Conservation (phyloP, 2,888 invertebrate species). For the Tromatobia lineatoria region DNA sequence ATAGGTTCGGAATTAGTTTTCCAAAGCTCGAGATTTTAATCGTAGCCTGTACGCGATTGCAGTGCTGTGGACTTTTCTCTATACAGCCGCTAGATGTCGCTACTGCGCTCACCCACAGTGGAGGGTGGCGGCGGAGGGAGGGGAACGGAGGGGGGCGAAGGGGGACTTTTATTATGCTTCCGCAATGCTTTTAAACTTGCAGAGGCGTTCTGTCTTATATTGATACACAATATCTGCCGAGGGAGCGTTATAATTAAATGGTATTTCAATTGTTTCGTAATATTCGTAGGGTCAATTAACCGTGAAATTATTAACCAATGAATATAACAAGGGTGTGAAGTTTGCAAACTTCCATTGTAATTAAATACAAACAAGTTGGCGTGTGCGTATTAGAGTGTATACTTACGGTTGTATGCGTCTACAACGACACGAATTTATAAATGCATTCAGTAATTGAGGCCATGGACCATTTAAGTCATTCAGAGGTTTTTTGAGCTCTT, state of each 20-base stretch:
- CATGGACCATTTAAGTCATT: constrained; percentile 67
- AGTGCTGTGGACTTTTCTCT: background rate
- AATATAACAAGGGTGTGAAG: constrained; percentile 30
- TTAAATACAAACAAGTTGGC: constrained; percentile 20
- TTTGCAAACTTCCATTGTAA: constrained; percentile 32
- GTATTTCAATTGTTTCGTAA: constrained; percentile 49
- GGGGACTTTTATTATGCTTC: background rate
- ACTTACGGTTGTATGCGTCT: constrained; percentile 4
- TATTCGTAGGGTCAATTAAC: constrained; percentile 40
- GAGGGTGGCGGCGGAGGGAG: no score
- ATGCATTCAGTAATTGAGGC: constrained; percentile 69
- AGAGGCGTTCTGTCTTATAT: constrained; percentile 8
- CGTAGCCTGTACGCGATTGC: constrained; percentile 30
- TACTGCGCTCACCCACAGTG: background rate
- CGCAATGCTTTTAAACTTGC: constrained; percentile 26
- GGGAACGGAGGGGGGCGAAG: no score
- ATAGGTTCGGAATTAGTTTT: constrained; percentile 66
- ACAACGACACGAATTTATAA: constrained; percentile 58
- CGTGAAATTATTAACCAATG: constrained; percentile 50
- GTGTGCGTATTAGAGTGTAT: background rate
- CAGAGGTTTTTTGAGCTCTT: constrained; percentile 43
- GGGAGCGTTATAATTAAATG: constrained; percentile 39
- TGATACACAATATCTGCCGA: constrained; percentile 43
- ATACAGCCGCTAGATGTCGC: background rate
- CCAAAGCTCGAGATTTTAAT: constrained; percentile 61